Conservation (phyloP, 2,888 invertebrate genomes). For the Labia minor region DNA sequence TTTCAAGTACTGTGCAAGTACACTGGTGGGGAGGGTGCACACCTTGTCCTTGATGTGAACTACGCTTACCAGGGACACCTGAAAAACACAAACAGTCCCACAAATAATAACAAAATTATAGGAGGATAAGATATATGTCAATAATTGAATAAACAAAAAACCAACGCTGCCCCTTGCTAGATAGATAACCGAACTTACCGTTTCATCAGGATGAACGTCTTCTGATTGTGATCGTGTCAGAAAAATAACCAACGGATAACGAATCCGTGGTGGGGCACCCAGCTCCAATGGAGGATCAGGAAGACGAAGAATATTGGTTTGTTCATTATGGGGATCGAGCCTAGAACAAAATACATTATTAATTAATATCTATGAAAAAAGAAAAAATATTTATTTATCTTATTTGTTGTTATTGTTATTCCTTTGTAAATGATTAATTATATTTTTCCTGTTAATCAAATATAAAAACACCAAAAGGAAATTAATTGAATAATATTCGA, state of each 20-base stretch:
- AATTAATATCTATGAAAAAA: neutral
- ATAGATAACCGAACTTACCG: slow-evolving; percentile 40
- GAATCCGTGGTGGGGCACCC: slow-evolving; percentile 60
- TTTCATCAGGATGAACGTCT: slow-evolving; percentile 62
- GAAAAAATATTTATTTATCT: too few relatives aligned
- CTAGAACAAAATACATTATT: slow-evolving; percentile 37
- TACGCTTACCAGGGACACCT: slow-evolving; percentile 73
- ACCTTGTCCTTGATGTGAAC: slow-evolving; percentile 73
- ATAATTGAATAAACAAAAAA: neutral
- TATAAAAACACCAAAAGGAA: too few relatives aligned
- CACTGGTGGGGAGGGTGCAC: slow-evolving; percentile 67
- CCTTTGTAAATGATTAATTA: too few relatives aligned
- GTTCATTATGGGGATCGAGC: slow-evolving; percentile 53
- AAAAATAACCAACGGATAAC: slow-evolving; percentile 68
- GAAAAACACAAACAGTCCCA: slow-evolving; percentile 32
- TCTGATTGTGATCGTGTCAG: slow-evolving; percentile 49
- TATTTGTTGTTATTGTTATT: too few relatives aligned
- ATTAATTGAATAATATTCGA: too few relatives aligned
- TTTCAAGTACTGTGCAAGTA: slow-evolving; percentile 75
- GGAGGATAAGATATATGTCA: neutral
- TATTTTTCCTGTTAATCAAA: too few relatives aligned
- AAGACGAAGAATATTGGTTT: slow-evolving; percentile 49
- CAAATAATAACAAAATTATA: neutral
- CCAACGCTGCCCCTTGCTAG: too few relatives aligned
- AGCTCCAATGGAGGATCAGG: slow-evolving; percentile 52